Base-by-base conservation (phyloP, 2,113 vertebrate species). In the Chionodraco myersi region DNA sequence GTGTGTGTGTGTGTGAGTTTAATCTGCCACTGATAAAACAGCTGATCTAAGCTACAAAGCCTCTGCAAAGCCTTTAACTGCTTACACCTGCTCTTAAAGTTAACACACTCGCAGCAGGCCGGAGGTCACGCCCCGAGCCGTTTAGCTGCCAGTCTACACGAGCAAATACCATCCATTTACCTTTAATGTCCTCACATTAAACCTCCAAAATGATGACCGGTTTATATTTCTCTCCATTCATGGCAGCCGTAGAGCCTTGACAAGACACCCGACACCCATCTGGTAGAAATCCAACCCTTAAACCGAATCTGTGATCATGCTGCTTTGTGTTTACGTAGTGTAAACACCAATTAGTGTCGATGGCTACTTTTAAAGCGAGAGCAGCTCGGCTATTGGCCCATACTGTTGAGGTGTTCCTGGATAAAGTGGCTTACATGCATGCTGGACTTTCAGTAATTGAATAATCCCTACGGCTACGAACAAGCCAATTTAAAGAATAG, bases 11-110 rank as follows among this genome's bases (percentile, higher is more conserved):
- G 26, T 77, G 62, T 66, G 57, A 16, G 36, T 68, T 15, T 71
- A 63, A 82, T 86, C 82, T 69, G 78, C 74, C 45, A 65, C 77
- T 77, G 63, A 92, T 88, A 69, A 81, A 77, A 92, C 87, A 89
- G 79, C 83, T 54, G 81, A 86, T 88, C 67, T 75, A 73, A 83
- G 86, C 85, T 79, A 51, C 75, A 82, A 87, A 88, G 71, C 76
- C 56, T 72, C 18, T 80, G 71, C 80, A 79, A 90, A 88, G 79
- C 86, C 61, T 76, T 77, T 77, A 88, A 89, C 91, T 67, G 75
- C 76, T 53, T 36, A 70, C 84, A 89, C 72, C 87, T 92, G 83
- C 77, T 83, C 71, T 66, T 63, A 74, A 73, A 88, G 72, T 78
- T 86, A 72, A 61, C 84, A 76, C 63, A 34, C 44, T 41, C 51